Evolutionary conservation across 2,888 invertebrate species (phyloP).

Genomic region (Tetramorium bicarinatum): DNA sequence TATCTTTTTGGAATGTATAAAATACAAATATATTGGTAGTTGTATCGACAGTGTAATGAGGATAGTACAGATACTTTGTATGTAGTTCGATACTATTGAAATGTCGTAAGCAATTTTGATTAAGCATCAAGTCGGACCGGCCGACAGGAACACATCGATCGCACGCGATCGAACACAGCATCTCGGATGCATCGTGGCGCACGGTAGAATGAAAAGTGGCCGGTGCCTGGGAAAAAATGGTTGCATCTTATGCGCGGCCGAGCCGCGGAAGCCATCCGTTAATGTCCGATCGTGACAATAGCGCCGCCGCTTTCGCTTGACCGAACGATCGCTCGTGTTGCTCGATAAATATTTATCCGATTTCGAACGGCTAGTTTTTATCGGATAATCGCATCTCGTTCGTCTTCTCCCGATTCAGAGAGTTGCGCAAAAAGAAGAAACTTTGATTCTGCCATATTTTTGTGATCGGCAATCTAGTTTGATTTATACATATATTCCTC

Average conservation of each 20-base stretch:
- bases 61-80: background rate
- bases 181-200: slow-evolving; percentile 25
- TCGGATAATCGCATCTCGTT: slow-evolving; percentile 32
- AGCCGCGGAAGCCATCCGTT: slow-evolving; percentile 80
- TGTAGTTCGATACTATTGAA: background rate
- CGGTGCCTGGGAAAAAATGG: slow-evolving; percentile 30
- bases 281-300: slow-evolving; percentile 80
- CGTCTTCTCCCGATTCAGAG: slow-evolving; percentile 22
- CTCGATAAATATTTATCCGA: slow-evolving; percentile 80
- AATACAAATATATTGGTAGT: background rate
- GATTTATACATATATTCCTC: background rate
- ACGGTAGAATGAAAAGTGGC: slow-evolving; percentile 39
- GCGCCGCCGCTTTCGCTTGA: slow-evolving; percentile 62
- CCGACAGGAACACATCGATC: slow-evolving; percentile 28
- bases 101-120: slow-evolving; percentile 39
- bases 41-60: background rate
- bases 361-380: slow-evolving; percentile 57
- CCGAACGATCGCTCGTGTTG: slow-evolving; percentile 61
- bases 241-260: slow-evolving; percentile 58
- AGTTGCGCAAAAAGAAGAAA: background rate
- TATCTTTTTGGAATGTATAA: background rate
- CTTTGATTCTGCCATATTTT: background rate
- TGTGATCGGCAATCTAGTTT: background rate
- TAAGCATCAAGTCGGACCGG: slow-evolving; percentile 5
- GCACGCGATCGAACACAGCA: slow-evolving; percentile 41